Evolutionary conservation across 2,888 invertebrate genomes (phyloP).

Genomic region (Diarsia brunnea): DNA sequence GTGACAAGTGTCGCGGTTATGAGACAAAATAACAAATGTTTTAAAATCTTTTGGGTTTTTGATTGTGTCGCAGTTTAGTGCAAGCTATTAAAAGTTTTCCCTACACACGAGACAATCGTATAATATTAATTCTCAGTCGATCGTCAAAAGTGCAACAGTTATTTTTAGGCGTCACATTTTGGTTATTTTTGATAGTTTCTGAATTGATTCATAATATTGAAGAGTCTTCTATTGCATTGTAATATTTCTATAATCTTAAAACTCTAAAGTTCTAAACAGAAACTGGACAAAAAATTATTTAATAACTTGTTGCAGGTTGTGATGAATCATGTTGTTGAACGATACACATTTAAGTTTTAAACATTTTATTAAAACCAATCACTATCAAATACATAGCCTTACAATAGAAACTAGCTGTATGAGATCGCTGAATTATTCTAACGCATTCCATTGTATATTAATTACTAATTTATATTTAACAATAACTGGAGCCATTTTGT

Average conservation of each 20-base stretch:
- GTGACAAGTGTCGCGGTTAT: conserved; percentile 23
- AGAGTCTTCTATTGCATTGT: neutral
- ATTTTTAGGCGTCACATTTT: neutral
- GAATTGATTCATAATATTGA: neutral
- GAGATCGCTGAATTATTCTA: conserved; percentile 65
- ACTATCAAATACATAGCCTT: conserved; percentile 67
- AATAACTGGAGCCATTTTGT: conserved; percentile 47
- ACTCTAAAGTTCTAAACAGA: too few species aligned
- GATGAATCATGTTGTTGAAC: neutral
- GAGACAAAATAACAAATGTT: neutral
- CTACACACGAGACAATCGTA: neutral
- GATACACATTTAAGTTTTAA: conserved; percentile 36
- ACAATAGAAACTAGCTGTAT: conserved; percentile 61
- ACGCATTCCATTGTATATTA: conserved; percentile 59
- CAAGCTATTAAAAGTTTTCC: neutral
- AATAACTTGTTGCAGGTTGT: neutral
- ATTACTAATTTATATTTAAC: conserved; percentile 62
- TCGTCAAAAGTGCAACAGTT: neutral
- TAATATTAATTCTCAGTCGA: neutral
- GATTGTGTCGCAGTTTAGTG: neutral
- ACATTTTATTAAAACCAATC: conserved; percentile 70
- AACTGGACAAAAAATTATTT: neutral
- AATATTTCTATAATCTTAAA: neutral
- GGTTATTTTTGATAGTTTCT: neutral
- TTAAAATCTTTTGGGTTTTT: neutral